Evolutionary conservation across 2,113 vertebrate species (phyloP).

Genomic region (Conger conger): DNA sequence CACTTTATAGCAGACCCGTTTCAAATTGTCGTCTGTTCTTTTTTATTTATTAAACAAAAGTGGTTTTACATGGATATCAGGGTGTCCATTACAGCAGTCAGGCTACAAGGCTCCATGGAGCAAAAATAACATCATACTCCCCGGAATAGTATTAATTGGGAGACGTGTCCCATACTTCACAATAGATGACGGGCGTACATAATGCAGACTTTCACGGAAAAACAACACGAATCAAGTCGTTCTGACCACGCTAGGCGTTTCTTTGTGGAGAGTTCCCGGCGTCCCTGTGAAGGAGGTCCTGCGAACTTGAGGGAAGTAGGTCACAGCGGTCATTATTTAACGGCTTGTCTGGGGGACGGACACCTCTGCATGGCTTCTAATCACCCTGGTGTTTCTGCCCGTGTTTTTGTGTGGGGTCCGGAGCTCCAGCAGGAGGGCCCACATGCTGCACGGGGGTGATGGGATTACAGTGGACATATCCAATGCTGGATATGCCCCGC

Average conservation of each 20-base stretch:
- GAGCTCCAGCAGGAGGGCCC: conserved; percentile 11
- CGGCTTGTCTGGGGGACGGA: conserved; percentile 19
- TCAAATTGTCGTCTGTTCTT: conserved; percentile 51
- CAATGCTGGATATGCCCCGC: background rate
- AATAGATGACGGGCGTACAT: conserved; percentile 33
- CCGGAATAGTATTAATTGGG: conserved; percentile 22
- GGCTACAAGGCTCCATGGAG: conserved; percentile 8
- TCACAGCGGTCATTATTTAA: conserved; percentile 52
- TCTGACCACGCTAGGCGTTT: conserved; percentile 42
- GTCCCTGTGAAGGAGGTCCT: conserved; percentile 48
- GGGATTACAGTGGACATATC: background rate
- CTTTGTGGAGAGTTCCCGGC: conserved; percentile 23
- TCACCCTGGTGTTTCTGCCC: conserved; percentile 32
- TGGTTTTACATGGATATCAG: conserved; percentile 42
- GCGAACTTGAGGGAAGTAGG: conserved; percentile 45
- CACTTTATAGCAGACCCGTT: conserved; percentile 47
- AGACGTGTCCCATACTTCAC: conserved; percentile 36
- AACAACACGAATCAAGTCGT: conserved; percentile 45
- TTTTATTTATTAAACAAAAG: conserved; percentile 50
- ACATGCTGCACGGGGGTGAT: background rate
- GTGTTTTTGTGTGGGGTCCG: conserved; percentile 27
- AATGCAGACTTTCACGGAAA: conserved; percentile 47
- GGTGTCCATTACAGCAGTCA: conserved; percentile 26
- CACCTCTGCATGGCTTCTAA: conserved; percentile 42
- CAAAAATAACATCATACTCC: conserved; percentile 17